phyloP scores from a whole-genome alignment of 53 echinoderm and acorn worm species.

The Arbacia lixula region DNA sequence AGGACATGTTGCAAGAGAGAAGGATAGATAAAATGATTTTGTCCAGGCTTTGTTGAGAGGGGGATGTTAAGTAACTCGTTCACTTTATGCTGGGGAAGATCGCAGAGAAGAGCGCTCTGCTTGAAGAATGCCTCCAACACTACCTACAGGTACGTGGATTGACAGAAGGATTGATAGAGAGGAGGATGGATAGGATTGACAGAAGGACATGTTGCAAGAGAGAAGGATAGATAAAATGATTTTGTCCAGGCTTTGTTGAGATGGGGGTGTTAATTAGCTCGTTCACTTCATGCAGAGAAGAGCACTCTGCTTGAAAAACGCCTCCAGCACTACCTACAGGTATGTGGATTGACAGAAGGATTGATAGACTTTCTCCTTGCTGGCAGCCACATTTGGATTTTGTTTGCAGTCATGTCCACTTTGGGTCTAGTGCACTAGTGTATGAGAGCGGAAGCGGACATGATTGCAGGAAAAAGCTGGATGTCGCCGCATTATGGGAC shows the following conservation, averaged over 20 bases:
- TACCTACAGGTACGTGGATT: slow-evolving; percentile 72
- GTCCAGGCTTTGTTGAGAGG: slow-evolving; percentile 76
- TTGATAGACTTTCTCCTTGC: too few relatives aligned
- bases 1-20: not conserved
- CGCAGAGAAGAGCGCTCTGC: slow-evolving; percentile 76
- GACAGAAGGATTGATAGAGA: not conserved
- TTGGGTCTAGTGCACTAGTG: too few relatives aligned
- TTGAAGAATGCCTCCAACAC: slow-evolving; percentile 72
- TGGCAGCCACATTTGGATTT: too few relatives aligned
- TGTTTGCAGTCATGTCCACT: too few relatives aligned
- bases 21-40: slow-evolving; percentile 85
- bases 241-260: slow-evolving; percentile 78
- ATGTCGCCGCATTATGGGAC: too few relatives aligned
- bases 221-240: too few relatives aligned
- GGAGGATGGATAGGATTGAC: not conserved
- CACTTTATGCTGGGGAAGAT: slow-evolving; percentile 99
- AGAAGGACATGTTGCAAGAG: not conserved
- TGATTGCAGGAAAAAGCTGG: too few relatives aligned
- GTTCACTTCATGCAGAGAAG: slow-evolving; percentile 98
- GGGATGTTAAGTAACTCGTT: slow-evolving; percentile 93
- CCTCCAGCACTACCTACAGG: slow-evolving; percentile 84
- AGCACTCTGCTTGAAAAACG: slow-evolving; percentile 56
- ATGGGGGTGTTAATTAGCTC: slow-evolving; percentile 93
- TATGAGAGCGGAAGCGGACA: too few relatives aligned
- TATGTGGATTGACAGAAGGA: slow-evolving; percentile 23